Evolutionary conservation across 2,888 invertebrate species (phyloP).

Genomic region (Nomada ferruginata): DNA sequence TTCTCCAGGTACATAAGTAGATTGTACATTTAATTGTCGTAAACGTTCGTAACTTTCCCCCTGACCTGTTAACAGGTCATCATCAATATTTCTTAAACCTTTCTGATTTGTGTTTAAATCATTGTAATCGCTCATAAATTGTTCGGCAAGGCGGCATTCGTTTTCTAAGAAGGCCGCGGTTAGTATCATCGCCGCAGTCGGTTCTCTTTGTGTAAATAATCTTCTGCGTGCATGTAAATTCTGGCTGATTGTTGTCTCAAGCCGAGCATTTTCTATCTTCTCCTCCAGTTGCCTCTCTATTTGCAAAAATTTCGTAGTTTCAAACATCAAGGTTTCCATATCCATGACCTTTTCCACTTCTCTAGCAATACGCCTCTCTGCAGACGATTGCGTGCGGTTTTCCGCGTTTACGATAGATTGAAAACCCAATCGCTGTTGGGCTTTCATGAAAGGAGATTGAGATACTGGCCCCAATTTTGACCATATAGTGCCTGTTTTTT

Average conservation of each 20-base stretch:
- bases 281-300: conserved; percentile 76
- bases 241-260: conserved; percentile 66
- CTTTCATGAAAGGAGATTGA: conserved; percentile 81
- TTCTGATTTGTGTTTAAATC: conserved; percentile 29
- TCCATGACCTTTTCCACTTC: conserved; percentile 72
- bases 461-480: conserved; percentile 82
- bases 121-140: conserved; percentile 50
- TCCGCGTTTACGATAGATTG: conserved; percentile 63
- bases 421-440: conserved; percentile 80
- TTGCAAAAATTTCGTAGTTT: conserved; percentile 77
- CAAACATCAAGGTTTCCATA: conserved; percentile 68
- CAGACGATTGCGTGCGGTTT: conserved; percentile 79
- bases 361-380: conserved; percentile 79
- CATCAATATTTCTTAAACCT: conserved; percentile 35
- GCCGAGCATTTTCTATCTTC: conserved; percentile 77
- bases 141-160: conserved; percentile 72
- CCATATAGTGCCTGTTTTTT: conserved; percentile 79
- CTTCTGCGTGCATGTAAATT: conserved; percentile 70
- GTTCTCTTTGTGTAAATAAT: conserved; percentile 74
- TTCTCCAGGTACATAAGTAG: conserved; percentile 55
- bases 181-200: conserved; percentile 77
- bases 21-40: conserved; percentile 68
- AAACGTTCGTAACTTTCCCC: conserved; percentile 79
- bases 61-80: conserved; percentile 75
- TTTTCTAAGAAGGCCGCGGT: conserved; percentile 79